These are phyloP conservation scores for Glossophaga mutica DNA, from an alignment of 2,797 vertebrate species.

Conservation along the genomic window DNA sequence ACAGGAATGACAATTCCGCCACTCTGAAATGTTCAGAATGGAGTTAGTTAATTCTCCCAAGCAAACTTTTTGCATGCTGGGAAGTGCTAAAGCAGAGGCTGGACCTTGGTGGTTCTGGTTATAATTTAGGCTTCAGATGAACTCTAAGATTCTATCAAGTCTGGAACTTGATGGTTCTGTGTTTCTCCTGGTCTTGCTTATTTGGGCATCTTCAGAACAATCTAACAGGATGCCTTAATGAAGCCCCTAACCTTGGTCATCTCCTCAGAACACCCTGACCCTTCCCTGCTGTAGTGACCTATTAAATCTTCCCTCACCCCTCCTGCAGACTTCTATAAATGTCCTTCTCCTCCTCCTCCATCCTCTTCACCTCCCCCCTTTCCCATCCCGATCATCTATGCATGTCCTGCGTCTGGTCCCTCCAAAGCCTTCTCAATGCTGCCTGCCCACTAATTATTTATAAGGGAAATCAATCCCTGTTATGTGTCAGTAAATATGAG, in stretches of 20 bases:
- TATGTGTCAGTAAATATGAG: conserved; percentile 31
- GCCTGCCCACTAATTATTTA: conserved; percentile 40
- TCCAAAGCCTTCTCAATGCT: background rate
- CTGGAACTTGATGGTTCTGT: background rate
- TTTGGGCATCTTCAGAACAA: background rate
- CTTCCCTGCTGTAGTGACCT: background rate
- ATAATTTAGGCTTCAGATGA: background rate
- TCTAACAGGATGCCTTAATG: background rate
- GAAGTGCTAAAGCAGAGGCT: background rate
- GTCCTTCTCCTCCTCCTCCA: background rate
- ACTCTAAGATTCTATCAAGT: background rate
- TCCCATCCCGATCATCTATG: background rate
- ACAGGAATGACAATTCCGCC: background rate
- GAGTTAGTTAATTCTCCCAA: background rate
- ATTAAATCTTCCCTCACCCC: background rate
- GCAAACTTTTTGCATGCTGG: background rate
- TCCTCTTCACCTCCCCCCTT: background rate
- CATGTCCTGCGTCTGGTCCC: background rate
- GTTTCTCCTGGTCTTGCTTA: background rate
- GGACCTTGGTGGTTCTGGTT: background rate
- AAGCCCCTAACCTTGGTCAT: background rate
- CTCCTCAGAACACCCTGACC: background rate
- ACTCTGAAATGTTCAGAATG: background rate
- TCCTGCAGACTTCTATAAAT: background rate
- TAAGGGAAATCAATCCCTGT: conserved; percentile 23